Evolutionary conservation across 92 coral and sea anemone genomes (phyloP), one percentile per base, ranked within the genome.

Genomic region (Pocillopora meandrina): DNA sequence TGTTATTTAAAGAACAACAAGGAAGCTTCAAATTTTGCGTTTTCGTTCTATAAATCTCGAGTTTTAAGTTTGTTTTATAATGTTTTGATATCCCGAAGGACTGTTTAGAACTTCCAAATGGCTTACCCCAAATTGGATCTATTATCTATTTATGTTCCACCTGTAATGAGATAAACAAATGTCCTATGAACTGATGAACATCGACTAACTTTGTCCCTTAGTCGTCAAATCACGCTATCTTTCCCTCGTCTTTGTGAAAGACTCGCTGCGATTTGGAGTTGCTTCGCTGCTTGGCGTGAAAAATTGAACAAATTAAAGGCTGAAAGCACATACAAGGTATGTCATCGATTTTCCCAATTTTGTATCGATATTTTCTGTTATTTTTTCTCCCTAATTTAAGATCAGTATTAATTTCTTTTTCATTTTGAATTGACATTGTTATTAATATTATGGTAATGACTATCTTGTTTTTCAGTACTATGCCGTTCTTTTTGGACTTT

Each of bases 221-320:
- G 98, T 75, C 92, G 87, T 67, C 86, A 87, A 68, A 89, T 85
- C 58, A 85, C 93, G 47, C 85, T 91, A 20, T 83, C 92, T 55
- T 93, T 86, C 60, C 49, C 82, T 65, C 89, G 93, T 57, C 80
- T 93, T 9, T 93, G 97, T 87, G 78, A 87, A 83, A 91, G 88
- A 74, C 63, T 93, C 49, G 95, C 97, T 34, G 33, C 76, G 12
- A 57, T 87, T 14, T 93, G 95, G 97, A 89, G 88, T 17, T 78
- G 77, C 70, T 63, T 78, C 21, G 84, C 75, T 26, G 58, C 76
- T 36, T 86, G 92, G 75, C 58, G 61, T 31, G 36, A 86, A 62
- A 89, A 84, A 57, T 83, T 93, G 20, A 82, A 77, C 35, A 84
- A 84, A 77, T 56, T 93, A 64, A 93, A 87, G 69, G 71, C 73